Evolutionary conservation across 2,113 vertebrate genomes (phyloP).

Genomic region (Sinocyclocheilus grahami): DNA sequence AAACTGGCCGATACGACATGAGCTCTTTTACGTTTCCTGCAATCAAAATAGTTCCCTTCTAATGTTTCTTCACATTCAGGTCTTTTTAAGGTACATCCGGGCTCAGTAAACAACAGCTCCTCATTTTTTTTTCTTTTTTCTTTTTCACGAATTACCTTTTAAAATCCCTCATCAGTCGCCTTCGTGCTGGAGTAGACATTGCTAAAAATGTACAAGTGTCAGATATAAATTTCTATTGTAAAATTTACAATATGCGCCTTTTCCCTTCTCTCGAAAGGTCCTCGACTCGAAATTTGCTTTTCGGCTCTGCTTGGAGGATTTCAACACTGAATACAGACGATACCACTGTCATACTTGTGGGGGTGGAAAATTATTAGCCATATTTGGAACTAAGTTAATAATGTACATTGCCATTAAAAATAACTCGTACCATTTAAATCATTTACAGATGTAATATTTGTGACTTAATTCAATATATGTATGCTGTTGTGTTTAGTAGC

Average conservation of each 20-base stretch:
- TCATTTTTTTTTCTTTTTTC: background rate
- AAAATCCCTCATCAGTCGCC: conserved; percentile 65
- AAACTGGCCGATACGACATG: background rate
- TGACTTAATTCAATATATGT: background rate
- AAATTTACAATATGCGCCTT: background rate
- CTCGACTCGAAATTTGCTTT: conserved; percentile 23
- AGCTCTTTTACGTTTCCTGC: background rate
- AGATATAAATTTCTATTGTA: background rate
- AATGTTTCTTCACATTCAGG: background rate
- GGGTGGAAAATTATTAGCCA: background rate
- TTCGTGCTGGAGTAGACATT: conserved; percentile 63
- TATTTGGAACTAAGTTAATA: background rate
- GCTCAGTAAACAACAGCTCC: conserved; percentile 48
- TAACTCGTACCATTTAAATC: background rate
- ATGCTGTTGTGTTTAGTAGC: background rate
- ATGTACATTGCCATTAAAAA: background rate
- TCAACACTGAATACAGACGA: conserved; percentile 47
- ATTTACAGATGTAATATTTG: background rate
- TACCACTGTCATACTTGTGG: conserved; percentile 24
- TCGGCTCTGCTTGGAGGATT: conserved; percentile 41
- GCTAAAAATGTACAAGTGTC: background rate
- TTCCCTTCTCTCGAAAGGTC: background rate
- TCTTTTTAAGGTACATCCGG: background rate
- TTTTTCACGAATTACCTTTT: conserved; percentile 52
- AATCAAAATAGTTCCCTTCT: background rate